Evolutionary conservation across 2,797 vertebrate genomes (phyloP).

Genomic region (Semaprochilodus insignis): DNA sequence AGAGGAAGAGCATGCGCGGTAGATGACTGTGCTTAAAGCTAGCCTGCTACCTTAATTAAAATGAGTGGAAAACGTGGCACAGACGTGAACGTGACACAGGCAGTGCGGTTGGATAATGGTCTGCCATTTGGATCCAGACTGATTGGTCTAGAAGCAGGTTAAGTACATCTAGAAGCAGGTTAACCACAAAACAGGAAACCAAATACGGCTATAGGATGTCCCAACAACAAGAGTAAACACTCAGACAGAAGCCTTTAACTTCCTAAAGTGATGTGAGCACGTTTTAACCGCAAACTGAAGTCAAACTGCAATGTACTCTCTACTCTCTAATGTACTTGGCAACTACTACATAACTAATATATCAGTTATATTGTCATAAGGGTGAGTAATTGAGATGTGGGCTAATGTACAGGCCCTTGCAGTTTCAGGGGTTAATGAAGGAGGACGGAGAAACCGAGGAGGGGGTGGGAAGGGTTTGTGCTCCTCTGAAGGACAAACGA

Average conservation of each 20-base stretch:
- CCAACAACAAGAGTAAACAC: background rate
- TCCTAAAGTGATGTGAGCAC: background rate
- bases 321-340: no score
- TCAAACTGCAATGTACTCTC: background rate
- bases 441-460: background rate
- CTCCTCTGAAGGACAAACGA: constrained; percentile 32
- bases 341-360: background rate
- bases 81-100: background rate
- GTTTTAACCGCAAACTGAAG: background rate
- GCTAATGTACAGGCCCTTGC: background rate
- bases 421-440: background rate
- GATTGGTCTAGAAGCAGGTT: background rate
- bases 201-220: constrained; percentile 6
- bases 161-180: background rate
- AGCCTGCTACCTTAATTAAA: constrained; percentile 30
- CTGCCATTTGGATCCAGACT: background rate
- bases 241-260: background rate
- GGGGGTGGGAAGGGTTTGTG: background rate
- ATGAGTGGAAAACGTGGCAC: background rate
- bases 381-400: background rate
- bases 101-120: background rate
- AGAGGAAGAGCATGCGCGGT: background rate
- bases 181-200: constrained; percentile 3
- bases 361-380: background rate
- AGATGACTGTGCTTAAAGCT: background rate